Evolutionary conservation across 23 tunicate species (phyloP), one percentile per base, ranked within the genome.

Genomic region (Halocynthia roretzi): DNA sequence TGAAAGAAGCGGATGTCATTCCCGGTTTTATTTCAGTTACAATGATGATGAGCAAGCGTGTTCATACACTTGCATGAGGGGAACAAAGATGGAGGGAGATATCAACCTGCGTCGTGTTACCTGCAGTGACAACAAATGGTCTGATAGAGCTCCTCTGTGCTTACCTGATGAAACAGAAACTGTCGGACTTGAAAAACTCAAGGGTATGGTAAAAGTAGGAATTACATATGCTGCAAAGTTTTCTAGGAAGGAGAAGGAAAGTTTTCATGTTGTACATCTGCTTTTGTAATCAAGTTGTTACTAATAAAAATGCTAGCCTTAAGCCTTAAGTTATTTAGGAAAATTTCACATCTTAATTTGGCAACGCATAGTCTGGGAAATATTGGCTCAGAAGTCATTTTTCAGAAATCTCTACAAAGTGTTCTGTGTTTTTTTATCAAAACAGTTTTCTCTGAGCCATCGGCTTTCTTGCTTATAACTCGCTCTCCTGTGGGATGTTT

Each of bases 391-490:
- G n/a, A n/a, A n/a, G n/a, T n/a, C n/a, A n/a, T n/a, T n/a, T n/a
- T n/a, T n/a, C n/a, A n/a, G n/a, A n/a, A n/a, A n/a, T n/a, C n/a
- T n/a, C n/a, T n/a, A n/a, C n/a, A 67, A 12, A 12, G 48, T 40
- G 21, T 67, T 40, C 18, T 67, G 2, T 67, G 15, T 11, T 67
- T 11, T 44, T 67, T 20, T n/a, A 67, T 11, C 11, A 21, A 10
- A 12, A 21, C 64, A 74, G 78, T 54, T 22, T 21, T 21, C 65
- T 8, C 10, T 8, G 56, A 74, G 20, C 40, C 21, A 8, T 23
- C 20, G 1, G 81, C 23, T n/a, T 77, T 77, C 40, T 40, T 77
- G 81, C 31, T 77, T 14, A 17, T 77, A 0, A 77, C 81, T 61
- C 81, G 71, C 10, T 6, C 7, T 10, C 81, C 81, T 8, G 81